phyloP scores from a whole-genome alignment of 2,113 vertebrate species.

The Chaetops frenatus region DNA sequence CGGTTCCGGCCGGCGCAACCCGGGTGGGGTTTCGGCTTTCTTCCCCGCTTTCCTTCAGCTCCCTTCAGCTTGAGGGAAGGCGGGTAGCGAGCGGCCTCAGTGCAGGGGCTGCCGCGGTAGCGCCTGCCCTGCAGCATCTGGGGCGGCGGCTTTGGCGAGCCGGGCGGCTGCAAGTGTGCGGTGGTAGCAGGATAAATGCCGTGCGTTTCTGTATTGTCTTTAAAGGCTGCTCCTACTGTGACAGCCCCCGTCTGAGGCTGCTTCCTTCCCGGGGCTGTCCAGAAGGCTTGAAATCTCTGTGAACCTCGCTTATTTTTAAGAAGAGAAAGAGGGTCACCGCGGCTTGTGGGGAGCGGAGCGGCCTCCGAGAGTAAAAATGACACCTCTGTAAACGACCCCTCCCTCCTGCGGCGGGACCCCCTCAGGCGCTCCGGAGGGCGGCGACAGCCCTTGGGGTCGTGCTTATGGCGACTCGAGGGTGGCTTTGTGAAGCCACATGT shows the following conservation, averaged over 20 bases:
- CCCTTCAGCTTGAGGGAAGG: neutral
- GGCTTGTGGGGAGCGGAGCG: neutral
- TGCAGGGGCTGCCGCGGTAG: neutral
- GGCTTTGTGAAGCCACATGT: neutral
- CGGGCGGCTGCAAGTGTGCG: neutral
- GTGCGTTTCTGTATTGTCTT: neutral
- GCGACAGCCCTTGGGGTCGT: rapidly evolving
- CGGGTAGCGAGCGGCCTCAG: neutral
- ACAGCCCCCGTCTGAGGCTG: neutral
- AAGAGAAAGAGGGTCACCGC: neutral
- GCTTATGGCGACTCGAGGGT: neutral
- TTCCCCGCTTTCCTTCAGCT: neutral
- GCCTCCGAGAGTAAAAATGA: neutral
- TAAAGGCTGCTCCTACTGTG: neutral
- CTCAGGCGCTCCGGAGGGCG: neutral
- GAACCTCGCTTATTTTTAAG: neutral
- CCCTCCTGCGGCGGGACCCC: neutral
- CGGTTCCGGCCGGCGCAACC: neutral
- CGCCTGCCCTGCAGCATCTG: neutral
- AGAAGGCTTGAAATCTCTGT: neutral
- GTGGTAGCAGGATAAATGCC: rapidly evolving
- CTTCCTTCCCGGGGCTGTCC: neutral
- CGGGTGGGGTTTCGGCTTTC: neutral
- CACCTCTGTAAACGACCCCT: rapidly evolving
- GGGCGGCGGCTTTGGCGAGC: neutral